Evolutionary conservation across 2,797 vertebrate genomes (phyloP).

Genomic region (Buceros bicornis): DNA sequence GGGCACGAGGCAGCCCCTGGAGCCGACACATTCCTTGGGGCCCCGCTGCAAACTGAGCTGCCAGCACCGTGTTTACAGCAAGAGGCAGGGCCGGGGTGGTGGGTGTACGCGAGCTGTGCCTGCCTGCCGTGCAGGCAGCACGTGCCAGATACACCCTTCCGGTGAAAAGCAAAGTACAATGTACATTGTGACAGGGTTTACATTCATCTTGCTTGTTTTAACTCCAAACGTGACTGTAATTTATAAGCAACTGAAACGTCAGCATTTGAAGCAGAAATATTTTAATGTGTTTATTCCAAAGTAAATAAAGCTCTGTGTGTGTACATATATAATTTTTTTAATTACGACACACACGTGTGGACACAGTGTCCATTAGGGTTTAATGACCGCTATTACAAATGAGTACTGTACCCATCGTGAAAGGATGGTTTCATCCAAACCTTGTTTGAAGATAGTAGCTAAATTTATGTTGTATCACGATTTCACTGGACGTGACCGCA

Average conservation of each 20-base stretch:
- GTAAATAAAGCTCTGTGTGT: not conserved
- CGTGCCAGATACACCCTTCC: not conserved
- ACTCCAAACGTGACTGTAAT: not conserved
- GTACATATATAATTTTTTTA: not conserved
- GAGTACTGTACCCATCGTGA: conserved; percentile 29
- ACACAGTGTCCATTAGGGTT: conserved; percentile 35
- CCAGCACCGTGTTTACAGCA: conserved; percentile 38
- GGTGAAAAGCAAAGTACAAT: not conserved
- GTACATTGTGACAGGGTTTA: not conserved
- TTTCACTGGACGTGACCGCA: conserved; percentile 24
- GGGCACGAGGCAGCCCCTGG: conserved; percentile 48
- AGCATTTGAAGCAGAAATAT: conserved; percentile 30
- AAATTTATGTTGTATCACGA: not conserved
- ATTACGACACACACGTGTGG: not conserved
- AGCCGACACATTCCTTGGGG: conserved; percentile 54
- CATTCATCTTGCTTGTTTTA: conserved; percentile 23
- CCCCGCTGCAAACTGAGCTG: conserved; percentile 41
- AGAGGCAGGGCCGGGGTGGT: not conserved
- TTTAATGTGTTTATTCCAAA: conserved; percentile 35
- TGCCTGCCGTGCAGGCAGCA: not conserved
- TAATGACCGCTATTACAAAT: not conserved
- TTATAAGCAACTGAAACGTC: conserved; percentile 35
- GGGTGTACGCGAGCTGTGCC: not conserved
- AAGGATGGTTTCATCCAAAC: conserved; percentile 36
- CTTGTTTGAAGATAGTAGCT: conserved; percentile 30